Percentiles rank a stretch among this genome's conserved stretches.
phyloP scores from a whole-genome alignment of 2,888 invertebrate species.

The Frankliniella intonsa region DNA sequence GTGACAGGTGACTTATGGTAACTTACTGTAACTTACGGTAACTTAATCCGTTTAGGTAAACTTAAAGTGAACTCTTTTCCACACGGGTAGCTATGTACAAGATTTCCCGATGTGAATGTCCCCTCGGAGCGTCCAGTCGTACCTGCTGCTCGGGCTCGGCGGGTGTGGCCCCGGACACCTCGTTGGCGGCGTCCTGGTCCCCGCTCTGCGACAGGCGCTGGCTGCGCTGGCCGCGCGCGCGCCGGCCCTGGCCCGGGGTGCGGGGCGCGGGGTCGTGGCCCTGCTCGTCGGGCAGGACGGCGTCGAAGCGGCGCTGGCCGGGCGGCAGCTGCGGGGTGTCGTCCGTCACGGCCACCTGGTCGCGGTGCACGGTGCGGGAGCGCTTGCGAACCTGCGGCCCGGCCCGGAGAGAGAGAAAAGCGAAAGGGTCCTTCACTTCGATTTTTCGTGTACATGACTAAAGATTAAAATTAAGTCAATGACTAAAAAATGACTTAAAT shows the following conservation, averaged over 20 bases:
- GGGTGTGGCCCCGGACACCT: neutral
- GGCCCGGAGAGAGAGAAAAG: too few species aligned
- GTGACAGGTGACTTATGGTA: too few species aligned
- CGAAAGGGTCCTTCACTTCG: too few species aligned
- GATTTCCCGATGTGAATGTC: too few species aligned
- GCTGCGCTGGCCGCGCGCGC: conserved; percentile 6
- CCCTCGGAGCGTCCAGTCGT: neutral
- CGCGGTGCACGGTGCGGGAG: conserved; percentile 6
- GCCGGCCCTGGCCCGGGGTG: neutral
- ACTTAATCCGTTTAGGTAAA: too few species aligned
- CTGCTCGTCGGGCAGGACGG: conserved; percentile 15
- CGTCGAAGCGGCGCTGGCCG: conserved; percentile 6
- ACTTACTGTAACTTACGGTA: too few species aligned
- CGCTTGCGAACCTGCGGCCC: conserved; percentile 3
- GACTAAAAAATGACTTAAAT: too few species aligned
- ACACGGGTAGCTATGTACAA: too few species aligned
- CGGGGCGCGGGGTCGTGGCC: neutral
- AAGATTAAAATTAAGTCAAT: too few species aligned
- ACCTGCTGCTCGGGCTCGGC: neutral
- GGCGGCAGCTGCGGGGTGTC: conserved; percentile 18
- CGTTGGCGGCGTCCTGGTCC: conserved; percentile 11
- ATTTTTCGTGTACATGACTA: too few species aligned
- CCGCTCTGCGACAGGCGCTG: neutral
- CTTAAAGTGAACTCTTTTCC: too few species aligned
- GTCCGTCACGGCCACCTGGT: neutral